Percentiles rank a stretch among this genome's conserved stretches.
Evolutionary conservation across 2,888 invertebrate species (phyloP).

Genomic region (Epirrhoe tristata): DNA sequence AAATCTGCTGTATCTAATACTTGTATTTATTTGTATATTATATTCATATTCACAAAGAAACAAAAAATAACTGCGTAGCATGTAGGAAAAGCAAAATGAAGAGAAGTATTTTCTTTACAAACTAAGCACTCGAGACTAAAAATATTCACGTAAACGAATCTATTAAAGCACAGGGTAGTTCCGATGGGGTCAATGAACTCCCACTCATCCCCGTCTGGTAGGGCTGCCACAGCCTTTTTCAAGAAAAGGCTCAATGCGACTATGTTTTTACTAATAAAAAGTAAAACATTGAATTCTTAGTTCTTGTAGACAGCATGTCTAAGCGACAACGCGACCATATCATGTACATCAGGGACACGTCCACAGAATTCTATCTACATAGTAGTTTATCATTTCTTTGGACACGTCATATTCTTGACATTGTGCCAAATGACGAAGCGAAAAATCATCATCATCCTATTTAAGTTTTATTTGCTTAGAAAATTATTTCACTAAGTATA

Average conservation of each 20-base stretch:
- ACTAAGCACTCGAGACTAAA: neutral
- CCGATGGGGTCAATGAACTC: neutral
- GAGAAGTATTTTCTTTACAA: neutral
- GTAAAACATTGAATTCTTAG: too few relatives aligned
- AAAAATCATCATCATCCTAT: neutral
- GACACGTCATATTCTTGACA: slow-evolving; percentile 8
- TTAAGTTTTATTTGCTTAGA: too few relatives aligned
- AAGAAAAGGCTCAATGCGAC: too few relatives aligned
- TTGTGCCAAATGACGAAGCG: neutral
- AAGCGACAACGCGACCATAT: neutral
- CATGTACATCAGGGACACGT: neutral
- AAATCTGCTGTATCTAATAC: too few relatives aligned
- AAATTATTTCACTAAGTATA: neutral
- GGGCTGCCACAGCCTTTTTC: neutral
- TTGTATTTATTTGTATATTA: too few relatives aligned
- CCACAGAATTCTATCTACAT: too few relatives aligned
- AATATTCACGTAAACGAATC: neutral
- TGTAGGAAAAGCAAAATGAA: too few relatives aligned
- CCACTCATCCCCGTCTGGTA: neutral
- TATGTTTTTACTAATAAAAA: too few relatives aligned
- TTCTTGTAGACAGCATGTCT: neutral
- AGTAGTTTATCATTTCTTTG: too few relatives aligned
- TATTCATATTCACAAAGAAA: too few relatives aligned
- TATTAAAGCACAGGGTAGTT: neutral
- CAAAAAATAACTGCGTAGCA: too few relatives aligned